phyloP scores from a whole-genome alignment of 2,113 vertebrate species.

The Odontophorus gujanensis region DNA sequence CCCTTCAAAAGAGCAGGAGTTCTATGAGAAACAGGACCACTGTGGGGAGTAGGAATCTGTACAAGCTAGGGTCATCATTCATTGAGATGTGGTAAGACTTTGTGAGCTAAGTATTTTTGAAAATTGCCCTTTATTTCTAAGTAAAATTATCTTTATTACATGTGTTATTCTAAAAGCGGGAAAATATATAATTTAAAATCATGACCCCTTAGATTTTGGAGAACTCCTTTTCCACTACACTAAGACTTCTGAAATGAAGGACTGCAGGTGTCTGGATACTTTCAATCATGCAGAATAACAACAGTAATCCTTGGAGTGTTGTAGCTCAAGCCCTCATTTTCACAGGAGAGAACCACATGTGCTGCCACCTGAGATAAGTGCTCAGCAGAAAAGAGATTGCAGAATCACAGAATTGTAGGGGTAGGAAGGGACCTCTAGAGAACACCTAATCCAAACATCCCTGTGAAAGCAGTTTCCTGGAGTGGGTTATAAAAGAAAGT shows the following conservation, averaged over 20 bases:
- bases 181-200: not conserved
- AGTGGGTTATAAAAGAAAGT: too few species aligned
- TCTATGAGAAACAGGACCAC: not conserved
- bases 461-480: too few species aligned
- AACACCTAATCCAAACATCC: too few species aligned
- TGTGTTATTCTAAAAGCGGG: fast-evolving
- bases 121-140: not conserved
- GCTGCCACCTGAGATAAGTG: fast-evolving
- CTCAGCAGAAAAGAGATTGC: fast-evolving
- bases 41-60: not conserved
- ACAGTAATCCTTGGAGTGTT: not conserved
- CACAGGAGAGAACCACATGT: not conserved
- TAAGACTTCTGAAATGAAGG: not conserved
- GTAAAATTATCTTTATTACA: not conserved
- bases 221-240: not conserved
- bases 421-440: too few species aligned
- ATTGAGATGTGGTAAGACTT: not conserved
- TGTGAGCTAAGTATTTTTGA: not conserved
- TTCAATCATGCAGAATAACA: not conserved
- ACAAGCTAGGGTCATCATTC: not conserved
- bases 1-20: not conserved
- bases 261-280: not conserved
- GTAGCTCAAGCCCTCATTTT: not conserved
- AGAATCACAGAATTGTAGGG: too few species aligned
- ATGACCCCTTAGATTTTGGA: not conserved